Evolutionary conservation across 2,888 invertebrate genomes (phyloP), one percentile per base, ranked within the genome.

Genomic region (Bursaphelenchus okinawaensis): DNA sequence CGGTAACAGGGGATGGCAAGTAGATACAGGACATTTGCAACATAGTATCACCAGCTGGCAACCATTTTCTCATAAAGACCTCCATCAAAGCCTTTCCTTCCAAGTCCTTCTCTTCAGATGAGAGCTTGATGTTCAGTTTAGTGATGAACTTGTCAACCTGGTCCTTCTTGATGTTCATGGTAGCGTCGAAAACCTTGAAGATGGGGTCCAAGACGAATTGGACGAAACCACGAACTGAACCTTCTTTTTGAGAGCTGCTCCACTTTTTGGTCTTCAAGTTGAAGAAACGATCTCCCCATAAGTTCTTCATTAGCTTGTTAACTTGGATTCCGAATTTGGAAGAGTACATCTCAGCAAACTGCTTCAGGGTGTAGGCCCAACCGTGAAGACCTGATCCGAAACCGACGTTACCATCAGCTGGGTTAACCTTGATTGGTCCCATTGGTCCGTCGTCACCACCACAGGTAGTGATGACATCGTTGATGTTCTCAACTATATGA

Each of bases 11-110:
- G 27, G 96, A 98, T 68, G 98, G 98, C 84, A 99, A 87, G 84
- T 99, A 96, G 84, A 99, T 94, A 86, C 94, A 93, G 86, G 99
- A 99, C 98, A 99, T 99, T 88, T 98, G 95, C 87, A 99, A 91
- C 82, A 99, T 87, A 82, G 98, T 93, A 85, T 99, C 96, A 78
- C 98, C 98, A 84, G 98, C 98, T 63, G 98, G 98, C 85, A 99
- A 87, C 98, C 98, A 99, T 69, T 91, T 91, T 80, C 96, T 90
- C 96, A 99, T 98, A 70, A 98, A 91, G 75, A 91, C 90, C 89
- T 89, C 72, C 67, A 67, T 71, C 29, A 67, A 40, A 16, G 67
- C 55, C 70, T 99, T 99, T 79, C 94, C 95, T 76, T 93, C 93
- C 86, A 93, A 91, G 73, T 96, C 95, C 83, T 90, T 89, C 83